Evolutionary conservation across 2,888 invertebrate species (phyloP).

Genomic region (Apamea anceps): DNA sequence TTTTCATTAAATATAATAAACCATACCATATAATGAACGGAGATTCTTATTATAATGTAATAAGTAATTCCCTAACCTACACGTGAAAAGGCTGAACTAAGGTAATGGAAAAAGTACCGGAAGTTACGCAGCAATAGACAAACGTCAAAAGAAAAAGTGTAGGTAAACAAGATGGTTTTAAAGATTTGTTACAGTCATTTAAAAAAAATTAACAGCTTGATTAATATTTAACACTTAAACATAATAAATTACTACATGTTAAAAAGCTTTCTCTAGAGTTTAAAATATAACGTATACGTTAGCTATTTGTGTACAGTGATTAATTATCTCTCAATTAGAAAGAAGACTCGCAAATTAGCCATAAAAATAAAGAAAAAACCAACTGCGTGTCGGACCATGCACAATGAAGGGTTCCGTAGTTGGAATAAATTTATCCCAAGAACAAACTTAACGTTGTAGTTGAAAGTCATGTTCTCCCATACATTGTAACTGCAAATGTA

Average conservation of each 20-base stretch:
- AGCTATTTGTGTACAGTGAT: neutral
- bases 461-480: too few relatives aligned
- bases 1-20: neutral
- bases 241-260: constrained; percentile 6
- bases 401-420: too few relatives aligned
- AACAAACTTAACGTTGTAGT: too few relatives aligned
- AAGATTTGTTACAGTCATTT: neutral
- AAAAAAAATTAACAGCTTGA: constrained; percentile 3
- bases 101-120: neutral
- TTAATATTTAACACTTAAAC: constrained; percentile 7
- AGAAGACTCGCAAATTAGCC: neutral
- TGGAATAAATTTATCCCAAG: too few relatives aligned
- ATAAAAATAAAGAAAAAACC: neutral
- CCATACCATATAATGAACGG: neutral
- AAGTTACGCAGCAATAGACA: neutral
- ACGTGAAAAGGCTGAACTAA: neutral
- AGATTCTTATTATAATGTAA: neutral
- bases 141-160: constrained; percentile 16
- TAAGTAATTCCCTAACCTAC: neutral
- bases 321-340: constrained; percentile 20
- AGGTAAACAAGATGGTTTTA: neutral
- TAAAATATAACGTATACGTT: constrained; percentile 2
- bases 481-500: too few relatives aligned
- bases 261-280: constrained; percentile 18
- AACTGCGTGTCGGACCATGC: too few relatives aligned